Conservation (phyloP, 2,888 invertebrate species). For the Cheilosia pagana region DNA sequence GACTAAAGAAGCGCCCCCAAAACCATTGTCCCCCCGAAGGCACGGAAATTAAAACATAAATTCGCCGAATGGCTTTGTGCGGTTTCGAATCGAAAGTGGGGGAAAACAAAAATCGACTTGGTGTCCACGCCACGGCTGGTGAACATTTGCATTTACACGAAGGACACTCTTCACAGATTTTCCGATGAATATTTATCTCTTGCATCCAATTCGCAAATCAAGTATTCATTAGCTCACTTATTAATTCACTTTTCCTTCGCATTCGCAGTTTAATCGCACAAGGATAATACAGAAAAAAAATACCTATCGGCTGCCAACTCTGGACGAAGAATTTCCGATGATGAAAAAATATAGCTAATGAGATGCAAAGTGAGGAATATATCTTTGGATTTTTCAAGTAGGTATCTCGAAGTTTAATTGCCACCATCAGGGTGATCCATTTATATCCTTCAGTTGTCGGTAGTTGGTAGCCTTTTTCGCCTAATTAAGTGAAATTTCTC, state of each 20-base stretch:
- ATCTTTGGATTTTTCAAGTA: not conserved
- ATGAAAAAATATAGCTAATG: constrained; percentile 8
- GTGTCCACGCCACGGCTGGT: no score
- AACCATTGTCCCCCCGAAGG: not conserved
- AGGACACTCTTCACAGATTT: constrained; percentile 1
- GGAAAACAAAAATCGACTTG: constrained; percentile 34
- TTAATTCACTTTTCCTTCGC: not conserved
- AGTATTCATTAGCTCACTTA: constrained; percentile 29
- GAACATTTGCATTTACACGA: not conserved
- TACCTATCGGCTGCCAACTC: not conserved
- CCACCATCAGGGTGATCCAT: constrained; percentile 37
- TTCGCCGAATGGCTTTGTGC: constrained; percentile 25
- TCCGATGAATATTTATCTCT: constrained; percentile 24
- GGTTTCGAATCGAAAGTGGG: constrained; percentile 18
- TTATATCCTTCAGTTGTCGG: constrained; percentile 19
- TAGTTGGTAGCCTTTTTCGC: constrained; percentile 13
- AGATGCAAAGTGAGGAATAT: not conserved
- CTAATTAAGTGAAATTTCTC: constrained; percentile 31
- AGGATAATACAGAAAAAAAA: not conserved
- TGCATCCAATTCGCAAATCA: constrained; percentile 36
- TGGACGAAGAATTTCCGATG: not conserved
- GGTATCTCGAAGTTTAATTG: constrained; percentile 9
- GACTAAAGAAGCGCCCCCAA: no score
- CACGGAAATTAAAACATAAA: constrained; percentile 29
- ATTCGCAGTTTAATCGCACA: not conserved